A percentile compares a stretch with the other conserved stretches of the same genome.
Conservation (phyloP, 2,113 vertebrate species). For the Lycocorax pyrrhopterus region DNA sequence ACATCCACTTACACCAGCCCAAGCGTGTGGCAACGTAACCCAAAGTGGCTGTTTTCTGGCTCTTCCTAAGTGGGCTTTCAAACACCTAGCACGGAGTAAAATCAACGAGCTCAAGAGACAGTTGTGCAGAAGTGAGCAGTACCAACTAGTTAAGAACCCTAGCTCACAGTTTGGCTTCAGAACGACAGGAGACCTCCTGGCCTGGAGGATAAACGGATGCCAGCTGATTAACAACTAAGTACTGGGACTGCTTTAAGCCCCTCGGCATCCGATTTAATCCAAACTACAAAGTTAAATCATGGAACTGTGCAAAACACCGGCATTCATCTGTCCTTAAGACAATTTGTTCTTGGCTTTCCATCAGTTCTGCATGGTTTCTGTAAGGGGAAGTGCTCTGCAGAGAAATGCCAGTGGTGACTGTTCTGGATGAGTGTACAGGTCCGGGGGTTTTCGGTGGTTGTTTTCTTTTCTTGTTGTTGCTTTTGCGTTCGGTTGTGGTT, state of each 20-base stretch:
- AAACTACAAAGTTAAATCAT: not conserved
- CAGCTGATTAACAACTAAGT: not conserved
- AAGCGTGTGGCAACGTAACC: fast-evolving
- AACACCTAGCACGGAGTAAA: not conserved
- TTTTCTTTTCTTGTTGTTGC: not conserved
- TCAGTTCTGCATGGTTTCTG: not conserved
- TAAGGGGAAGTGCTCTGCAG: not conserved
- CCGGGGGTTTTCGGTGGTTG: not conserved
- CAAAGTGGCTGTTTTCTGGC: fast-evolving
- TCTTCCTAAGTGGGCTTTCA: not conserved
- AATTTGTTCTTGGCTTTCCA: not conserved
- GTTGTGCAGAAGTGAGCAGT: not conserved
- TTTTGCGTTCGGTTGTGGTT: fast-evolving
- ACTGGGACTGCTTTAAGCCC: not conserved
- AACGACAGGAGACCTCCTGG: not conserved
- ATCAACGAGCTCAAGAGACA: not conserved
- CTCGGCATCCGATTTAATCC: not conserved
- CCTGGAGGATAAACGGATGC: not conserved
- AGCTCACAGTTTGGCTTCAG: not conserved
- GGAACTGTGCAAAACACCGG: not conserved
- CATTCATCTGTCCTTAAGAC: not conserved
- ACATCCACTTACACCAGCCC: not conserved
- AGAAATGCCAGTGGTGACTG: not conserved
- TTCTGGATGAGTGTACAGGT: not conserved
- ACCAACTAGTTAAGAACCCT: not conserved